phyloP scores from a whole-genome alignment of 2,797 vertebrate genomes.

The Phrynocephalus forsythii region DNA sequence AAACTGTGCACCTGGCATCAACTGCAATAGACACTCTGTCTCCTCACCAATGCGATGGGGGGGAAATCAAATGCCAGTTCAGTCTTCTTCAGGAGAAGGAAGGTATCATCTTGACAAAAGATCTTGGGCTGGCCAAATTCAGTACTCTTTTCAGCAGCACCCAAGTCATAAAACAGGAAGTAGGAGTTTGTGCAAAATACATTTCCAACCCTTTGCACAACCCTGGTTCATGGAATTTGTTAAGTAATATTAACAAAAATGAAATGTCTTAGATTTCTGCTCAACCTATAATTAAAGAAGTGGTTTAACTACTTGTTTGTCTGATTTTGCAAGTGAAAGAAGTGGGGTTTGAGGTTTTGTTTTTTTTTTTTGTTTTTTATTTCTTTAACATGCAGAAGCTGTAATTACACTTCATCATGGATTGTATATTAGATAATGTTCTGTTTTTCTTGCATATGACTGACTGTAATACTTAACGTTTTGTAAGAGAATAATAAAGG shows the following conservation, averaged over 20 bases:
- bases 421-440: not conserved
- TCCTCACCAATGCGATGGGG: not conserved
- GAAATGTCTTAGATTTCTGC: not conserved
- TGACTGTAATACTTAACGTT: constrained; percentile 9
- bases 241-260: not conserved
- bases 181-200: not conserved
- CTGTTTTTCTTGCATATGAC: not conserved
- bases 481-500: constrained; percentile 27
- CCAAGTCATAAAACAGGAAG: not conserved
- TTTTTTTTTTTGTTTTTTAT: no score
- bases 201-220: not conserved
- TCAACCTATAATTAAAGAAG: not conserved
- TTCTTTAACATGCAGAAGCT: not conserved
- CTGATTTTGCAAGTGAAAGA: constrained; percentile 29
- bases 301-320: constrained; percentile 17
- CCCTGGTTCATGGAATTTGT: not conserved
- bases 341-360: not conserved
- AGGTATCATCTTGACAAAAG: not conserved
- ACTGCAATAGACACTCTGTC: not conserved
- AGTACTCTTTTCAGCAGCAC: not conserved
- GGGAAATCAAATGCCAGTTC: not conserved
- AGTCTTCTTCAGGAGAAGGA: not conserved
- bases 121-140: not conserved
- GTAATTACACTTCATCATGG: constrained; percentile 30
- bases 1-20: not conserved